These are phyloP conservation scores for Chaunax sp. DNA, from an alignment of 2,797 vertebrate genomes.

Conservation along the genomic window DNA sequence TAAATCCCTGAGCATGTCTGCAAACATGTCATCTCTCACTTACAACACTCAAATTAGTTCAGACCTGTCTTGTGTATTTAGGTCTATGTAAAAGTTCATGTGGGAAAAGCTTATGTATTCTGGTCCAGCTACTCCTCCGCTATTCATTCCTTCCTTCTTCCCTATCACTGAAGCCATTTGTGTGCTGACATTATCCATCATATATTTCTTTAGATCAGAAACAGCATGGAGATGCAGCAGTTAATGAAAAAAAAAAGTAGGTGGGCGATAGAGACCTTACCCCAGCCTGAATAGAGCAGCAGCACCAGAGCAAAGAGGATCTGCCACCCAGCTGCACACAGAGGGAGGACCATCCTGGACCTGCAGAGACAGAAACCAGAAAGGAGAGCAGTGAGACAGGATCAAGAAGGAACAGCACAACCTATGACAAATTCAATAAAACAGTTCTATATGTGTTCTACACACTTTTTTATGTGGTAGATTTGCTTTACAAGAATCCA, in stretches of 20 bases:
- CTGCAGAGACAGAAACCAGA: constrained; percentile 54
- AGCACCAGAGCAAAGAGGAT: constrained; percentile 61
- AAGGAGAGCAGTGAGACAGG: background rate
- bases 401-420: background rate
- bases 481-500: background rate
- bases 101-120: constrained; percentile 10
- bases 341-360: constrained; percentile 66
- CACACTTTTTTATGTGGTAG: background rate
- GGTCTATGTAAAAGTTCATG: constrained; percentile 11
- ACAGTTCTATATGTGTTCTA: too few species aligned
- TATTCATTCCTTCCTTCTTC: background rate
- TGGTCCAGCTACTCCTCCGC: background rate
- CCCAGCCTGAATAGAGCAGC: constrained; percentile 62
- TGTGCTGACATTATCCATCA: background rate
- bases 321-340: constrained; percentile 52
- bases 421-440: background rate
- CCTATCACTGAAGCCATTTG: background rate
- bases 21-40: constrained; percentile 66
- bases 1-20: constrained; percentile 68
- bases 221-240: background rate
- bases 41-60: constrained; percentile 51
- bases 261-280: constrained; percentile 63
- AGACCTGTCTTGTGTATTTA: constrained; percentile 39
- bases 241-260: constrained; percentile 9
- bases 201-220: too few species aligned